Conservation (phyloP, 2,797 vertebrate species). For the Artibeus jamaicensis region DNA sequence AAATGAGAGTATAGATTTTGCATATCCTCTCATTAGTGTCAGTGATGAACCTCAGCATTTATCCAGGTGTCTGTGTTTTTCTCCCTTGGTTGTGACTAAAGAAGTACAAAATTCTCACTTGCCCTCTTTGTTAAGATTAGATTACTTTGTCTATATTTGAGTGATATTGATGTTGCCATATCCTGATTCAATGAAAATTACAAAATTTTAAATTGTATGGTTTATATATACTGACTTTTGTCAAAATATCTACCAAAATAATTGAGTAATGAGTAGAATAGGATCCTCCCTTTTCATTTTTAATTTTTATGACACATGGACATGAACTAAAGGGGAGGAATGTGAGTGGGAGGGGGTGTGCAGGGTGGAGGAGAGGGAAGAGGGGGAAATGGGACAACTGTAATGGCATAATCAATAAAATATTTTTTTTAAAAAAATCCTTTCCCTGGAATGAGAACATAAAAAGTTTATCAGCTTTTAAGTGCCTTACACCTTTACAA, state of each 20-base stretch:
- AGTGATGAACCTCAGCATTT: neutral
- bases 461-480: neutral
- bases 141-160: neutral
- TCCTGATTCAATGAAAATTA: neutral
- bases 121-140: conserved; percentile 15
- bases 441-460: conserved; percentile 14
- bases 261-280: neutral
- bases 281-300: neutral
- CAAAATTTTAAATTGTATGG: neutral
- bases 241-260: neutral
- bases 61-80: neutral
- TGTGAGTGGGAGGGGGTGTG: too few relatives aligned
- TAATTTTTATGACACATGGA: neutral
- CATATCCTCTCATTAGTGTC: neutral
- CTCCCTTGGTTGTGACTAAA: neutral
- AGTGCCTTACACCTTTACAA: neutral
- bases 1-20: neutral
- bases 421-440: neutral
- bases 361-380: too few relatives aligned
- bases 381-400: too few relatives aligned
- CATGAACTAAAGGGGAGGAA: too few relatives aligned
- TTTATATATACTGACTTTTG: neutral
- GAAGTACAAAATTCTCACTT: neutral
- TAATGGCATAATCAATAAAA: too few relatives aligned
- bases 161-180: neutral